Evolutionary conservation across 2,888 invertebrate genomes (phyloP), one percentile per base, ranked within the genome.

Genomic region (Diploptera punctata): DNA sequence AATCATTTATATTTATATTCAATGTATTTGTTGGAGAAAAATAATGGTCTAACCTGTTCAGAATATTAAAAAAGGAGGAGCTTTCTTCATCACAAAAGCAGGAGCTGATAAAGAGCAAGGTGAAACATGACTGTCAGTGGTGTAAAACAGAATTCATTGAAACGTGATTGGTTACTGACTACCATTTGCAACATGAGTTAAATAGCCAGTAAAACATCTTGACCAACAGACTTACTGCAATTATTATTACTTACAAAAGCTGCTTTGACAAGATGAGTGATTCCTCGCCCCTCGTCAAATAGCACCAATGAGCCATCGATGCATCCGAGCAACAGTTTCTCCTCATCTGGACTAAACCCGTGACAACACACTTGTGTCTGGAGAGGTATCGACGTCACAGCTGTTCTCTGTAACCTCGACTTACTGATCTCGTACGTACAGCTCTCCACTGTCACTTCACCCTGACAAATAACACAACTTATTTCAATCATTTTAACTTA

Each of bases 211-310:
- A n/a, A n/a, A n/a, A n/a, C n/a, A n/a, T n/a, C n/a, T n/a, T n/a
- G n/a, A n/a, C n/a, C n/a, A n/a, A n/a, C n/a, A n/a, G n/a, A n/a
- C n/a, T n/a, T n/a, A n/a, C n/a, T n/a, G n/a, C n/a, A n/a, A n/a
- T n/a, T n/a, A n/a, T n/a, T n/a, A n/a, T n/a, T n/a, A n/a, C 90
- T 88, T 83, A 95, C 95, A 84, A 97, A 93, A 70, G 92, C 90
- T 70, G 93, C 90, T 81, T 92, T 91, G 3, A 91, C 88, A 19
- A 91, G 89, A 80, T 90, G 90, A 4, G 93, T 94, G 0, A 92
- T 87, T 60, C 93, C 93, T 75, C 90, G 88, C 29, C 86, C 85
- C 73, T 91, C 87, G 84, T 97, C 94, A 78, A 94, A 88, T 26
- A 97, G 83, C 49, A 92, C 93, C 74, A 97, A 83, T 2, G 94